Percentiles rank a stretch among this genome's conserved stretches.
Evolutionary conservation across 2,797 vertebrate species (phyloP).

Genomic region (Pachyuromys duprasi): DNA sequence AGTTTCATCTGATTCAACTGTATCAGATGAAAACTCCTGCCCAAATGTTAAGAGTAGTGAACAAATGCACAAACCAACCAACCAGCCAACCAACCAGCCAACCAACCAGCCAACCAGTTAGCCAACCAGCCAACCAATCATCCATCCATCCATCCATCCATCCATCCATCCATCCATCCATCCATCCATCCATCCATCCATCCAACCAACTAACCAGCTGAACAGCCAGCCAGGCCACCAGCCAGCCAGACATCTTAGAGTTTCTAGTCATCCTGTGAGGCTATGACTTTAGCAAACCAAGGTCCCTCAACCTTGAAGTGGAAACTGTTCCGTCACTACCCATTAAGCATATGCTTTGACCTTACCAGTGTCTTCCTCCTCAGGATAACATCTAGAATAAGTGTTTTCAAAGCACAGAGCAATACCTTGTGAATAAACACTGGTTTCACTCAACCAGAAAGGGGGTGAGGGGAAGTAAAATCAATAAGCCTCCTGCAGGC

Average conservation of each 20-base stretch:
- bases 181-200: accelerated
- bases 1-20: background rate
- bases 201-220: accelerated
- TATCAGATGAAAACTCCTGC: conserved; percentile 31
- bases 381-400: conserved; percentile 79
- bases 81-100: accelerated
- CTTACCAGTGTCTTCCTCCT: conserved; percentile 51
- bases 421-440: conserved; percentile 83
- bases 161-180: accelerated
- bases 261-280: background rate
- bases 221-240: background rate
- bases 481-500: conserved; percentile 81
- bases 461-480: conserved; percentile 60
- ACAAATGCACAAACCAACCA: background rate
- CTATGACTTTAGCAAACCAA: conserved; percentile 33
- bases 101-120: background rate
- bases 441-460: conserved; percentile 80
- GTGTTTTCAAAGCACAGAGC: conserved; percentile 64
- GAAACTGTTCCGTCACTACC: conserved; percentile 45
- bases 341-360: conserved; percentile 74
- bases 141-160: accelerated
- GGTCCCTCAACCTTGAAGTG: conserved; percentile 42
- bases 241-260: background rate
- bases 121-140: accelerated
- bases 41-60: background rate